Base-by-base conservation (phyloP, 2,888 invertebrate species). In the Ormia ochracea region DNA sequence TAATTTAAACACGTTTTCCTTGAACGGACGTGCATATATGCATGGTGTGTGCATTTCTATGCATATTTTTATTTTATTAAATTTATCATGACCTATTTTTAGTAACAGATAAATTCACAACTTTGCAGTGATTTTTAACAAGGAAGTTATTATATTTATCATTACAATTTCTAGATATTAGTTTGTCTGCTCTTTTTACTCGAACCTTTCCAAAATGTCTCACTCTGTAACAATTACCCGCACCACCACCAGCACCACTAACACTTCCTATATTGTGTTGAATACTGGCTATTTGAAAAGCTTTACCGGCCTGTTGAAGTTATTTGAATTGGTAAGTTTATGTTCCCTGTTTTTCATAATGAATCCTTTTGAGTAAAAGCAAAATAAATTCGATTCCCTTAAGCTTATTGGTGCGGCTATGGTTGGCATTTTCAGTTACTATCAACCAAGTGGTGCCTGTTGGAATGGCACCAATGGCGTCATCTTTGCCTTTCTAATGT, bases 191-290 rank as follows among this genome's bases (percentile, higher is more conserved):
- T 17, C 5, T 41, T 9, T 19, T 43, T 4, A 17, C 31, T 45
- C 4, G 14, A 38, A 52, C n/a, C 38, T 38, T 9, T 41, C 48
- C 28, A 73, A 48, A 21, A 96, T 96, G 96, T 96, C 96, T 82
- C 96, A 96, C 90, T 92, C 95, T 36, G 95, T 96, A 84, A 96
- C 96, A 54, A 95, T 96, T 77, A 96, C 96, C 28, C 91, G 95
- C 86, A 95, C 95, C 31, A 95, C 95, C n/a, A 96, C 96, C 63
- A 95, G 95, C 78, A 93, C 94, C 9, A 92, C 94, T 23, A 93
- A 94, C 28, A 94, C 95, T 19, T 94, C 95, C 9, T 93, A 94
- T 7, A 91, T 96, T 82, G 93, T 95, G 83, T 90, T 96, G 81
- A 96, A 97, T 89, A 94, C 94, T 5, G 94, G 95, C 58, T 96